Conservation (phyloP, 2,888 invertebrate genomes). For the Cabera pusaria region DNA sequence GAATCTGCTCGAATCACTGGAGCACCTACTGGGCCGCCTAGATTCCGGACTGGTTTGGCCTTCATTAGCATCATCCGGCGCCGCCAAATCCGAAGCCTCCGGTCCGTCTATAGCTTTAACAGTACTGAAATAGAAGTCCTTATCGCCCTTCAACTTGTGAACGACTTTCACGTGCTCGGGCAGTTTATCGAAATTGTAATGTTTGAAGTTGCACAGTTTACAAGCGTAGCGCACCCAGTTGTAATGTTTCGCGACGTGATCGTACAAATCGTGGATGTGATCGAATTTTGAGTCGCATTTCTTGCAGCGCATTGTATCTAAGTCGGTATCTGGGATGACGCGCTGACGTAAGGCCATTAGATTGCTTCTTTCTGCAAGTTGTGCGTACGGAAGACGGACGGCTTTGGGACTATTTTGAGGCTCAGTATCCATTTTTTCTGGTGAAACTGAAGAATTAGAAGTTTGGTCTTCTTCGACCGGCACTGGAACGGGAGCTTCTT, state of each 20-base stretch:
- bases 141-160: slow-evolving; percentile 84
- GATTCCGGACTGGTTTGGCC: slow-evolving; percentile 64
- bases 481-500: slow-evolving; percentile 39
- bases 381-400: slow-evolving; percentile 57
- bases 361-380: slow-evolving; percentile 67
- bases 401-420: slow-evolving; percentile 15
- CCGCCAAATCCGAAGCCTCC: slow-evolving; percentile 63
- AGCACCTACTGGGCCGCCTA: slow-evolving; percentile 68
- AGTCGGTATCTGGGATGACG: slow-evolving; percentile 65
- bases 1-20: slow-evolving; percentile 71
- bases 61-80: slow-evolving; percentile 46
- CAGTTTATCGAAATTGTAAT: slow-evolving; percentile 86
- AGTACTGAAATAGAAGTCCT: slow-evolving; percentile 76
- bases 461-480: slow-evolving; percentile 39
- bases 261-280: slow-evolving; percentile 76
- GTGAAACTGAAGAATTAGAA: slow-evolving; percentile 40
- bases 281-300: slow-evolving; percentile 77
- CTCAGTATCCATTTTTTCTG: slow-evolving; percentile 37
- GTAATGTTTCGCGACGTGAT: slow-evolving; percentile 86
- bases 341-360: slow-evolving; percentile 61
- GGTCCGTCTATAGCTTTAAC: slow-evolving; percentile 68
- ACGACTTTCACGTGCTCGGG: slow-evolving; percentile 85
- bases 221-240: slow-evolving; percentile 90
- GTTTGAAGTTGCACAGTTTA: slow-evolving; percentile 87
- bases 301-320: slow-evolving; percentile 71